Evolutionary conservation across 2,797 vertebrate species (phyloP), one percentile per base, ranked within the genome.

Genomic region (Astyanax mexicanus): DNA sequence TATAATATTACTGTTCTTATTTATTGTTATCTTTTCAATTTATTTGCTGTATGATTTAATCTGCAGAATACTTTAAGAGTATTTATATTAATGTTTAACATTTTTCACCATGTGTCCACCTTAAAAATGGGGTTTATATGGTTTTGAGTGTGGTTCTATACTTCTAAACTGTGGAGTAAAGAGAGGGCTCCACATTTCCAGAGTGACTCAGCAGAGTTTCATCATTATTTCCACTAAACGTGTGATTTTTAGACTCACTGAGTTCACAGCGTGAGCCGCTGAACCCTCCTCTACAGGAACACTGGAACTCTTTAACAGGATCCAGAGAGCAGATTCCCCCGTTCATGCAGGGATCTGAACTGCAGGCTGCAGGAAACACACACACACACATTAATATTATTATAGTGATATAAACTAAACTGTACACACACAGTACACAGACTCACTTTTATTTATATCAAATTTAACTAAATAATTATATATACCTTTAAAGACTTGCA

Each of bases 231-330:
- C 21, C 62, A 49, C 23, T 68, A n/a, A 70, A 71, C 81, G 40
- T 64, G 57, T 15, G 35, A 55, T 32, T 70, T n/a, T 70, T 73
- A 75, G 55, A 93, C 93, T 92, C 86, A 96, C 93, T 87, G 80
- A 89, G 95, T 89, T 95, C 93, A 87, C 94, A 96, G 82, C 60
- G 85, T 57, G 72, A 89, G 42, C 92, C 93, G 0, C 93, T 95
- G 42, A 93, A 95, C 66, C 92, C 92, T 72, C 89, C 93, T 80
- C 92, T 85, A 78, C 94, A 95, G 49, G 92, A 92, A 77, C 92
- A 95, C 35, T 62, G 92, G 86, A 93, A 95, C 67, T 85, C 86
- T 49, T 88, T 79, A 0, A 80, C 80, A 61, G 87, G 85, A 69
- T 92, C 91, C 19, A 88, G 83, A 80, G 92, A 68, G 78, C 93